Evolutionary conservation across 2,113 vertebrate genomes (phyloP), one percentile per base, ranked within the genome.

Genomic region (Tapirus terrestris): DNA sequence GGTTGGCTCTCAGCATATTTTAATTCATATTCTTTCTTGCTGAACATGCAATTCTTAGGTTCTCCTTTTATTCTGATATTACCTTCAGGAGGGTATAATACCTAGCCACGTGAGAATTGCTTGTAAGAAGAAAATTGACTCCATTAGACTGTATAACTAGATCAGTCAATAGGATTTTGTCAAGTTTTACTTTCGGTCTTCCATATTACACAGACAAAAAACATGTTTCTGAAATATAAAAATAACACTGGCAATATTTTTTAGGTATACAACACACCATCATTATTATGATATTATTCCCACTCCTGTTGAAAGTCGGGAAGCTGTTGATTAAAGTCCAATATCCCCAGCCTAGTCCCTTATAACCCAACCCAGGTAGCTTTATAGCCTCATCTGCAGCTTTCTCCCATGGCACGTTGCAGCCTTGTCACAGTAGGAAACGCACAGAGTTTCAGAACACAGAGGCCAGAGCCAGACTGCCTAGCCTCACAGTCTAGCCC

Each of bases 51-150:
- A 23, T 76, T 84, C 3, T 93, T 77, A 48, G 9, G 25, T 56
- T 76, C 31, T 43, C 17, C 31, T 82, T 9, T 88, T 72, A 53
- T 89, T 68, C 21, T 77, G 29, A 17, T 43, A 56, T 82, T 8
- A 31, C 31, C 3, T 23, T 82, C 27, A 43, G 53, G 68, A 39
- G 14, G 6, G 3, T 29, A 51, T 77, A 60, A 65, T n/a, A 2
- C 14, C 45, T n/a, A n/a, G 29, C 9, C n/a, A 65, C 23, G 12
- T 39, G 43, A 72, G 39, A 82, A 48, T 1, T 86, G 23, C 23
- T 92, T 16, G 9, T n/a, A 45, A 33, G n/a, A 76, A 91, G 70
- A 80, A 83, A 84, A 86, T 14, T 70, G 8, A 95, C 85, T 79
- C 79, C 43, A 43, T 58, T 85, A 63, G 3, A 45, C 8, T 2